A percentile compares a stretch with the other conserved stretches of the same genome.
Conservation (phyloP, 2,888 invertebrate genomes). For the Lasioglossum malachurum region DNA sequence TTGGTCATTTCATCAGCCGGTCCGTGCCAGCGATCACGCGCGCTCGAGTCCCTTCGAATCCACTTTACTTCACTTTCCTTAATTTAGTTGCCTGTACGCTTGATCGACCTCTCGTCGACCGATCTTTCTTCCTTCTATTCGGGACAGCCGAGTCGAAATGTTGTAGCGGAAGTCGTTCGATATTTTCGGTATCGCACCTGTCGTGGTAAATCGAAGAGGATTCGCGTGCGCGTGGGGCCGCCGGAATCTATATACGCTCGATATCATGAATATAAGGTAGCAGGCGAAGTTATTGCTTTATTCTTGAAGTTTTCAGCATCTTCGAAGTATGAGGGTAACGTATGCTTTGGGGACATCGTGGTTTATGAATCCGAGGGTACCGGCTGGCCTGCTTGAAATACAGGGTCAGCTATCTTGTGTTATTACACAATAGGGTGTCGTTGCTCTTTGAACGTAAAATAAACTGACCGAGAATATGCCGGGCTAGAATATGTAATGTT, state of each 20-base stretch:
- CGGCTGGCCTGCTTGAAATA: slow-evolving; percentile 6
- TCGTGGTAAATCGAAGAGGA: background rate
- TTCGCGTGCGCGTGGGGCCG: background rate
- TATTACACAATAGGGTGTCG: background rate
- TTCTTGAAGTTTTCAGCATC: slow-evolving; percentile 1
- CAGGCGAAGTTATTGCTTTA: background rate
- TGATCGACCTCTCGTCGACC: background rate
- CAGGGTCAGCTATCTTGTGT: background rate
- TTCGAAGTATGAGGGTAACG: background rate
- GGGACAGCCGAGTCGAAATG: background rate
- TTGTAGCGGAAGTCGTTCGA: background rate
- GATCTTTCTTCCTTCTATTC: background rate
- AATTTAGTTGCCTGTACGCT: slow-evolving; percentile 58
- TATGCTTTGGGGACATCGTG: background rate
- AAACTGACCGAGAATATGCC: slow-evolving; percentile 9
- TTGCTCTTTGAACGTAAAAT: background rate
- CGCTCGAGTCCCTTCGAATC: slow-evolving; percentile 15
- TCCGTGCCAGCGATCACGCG: slow-evolving; percentile 15
- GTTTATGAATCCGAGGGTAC: slow-evolving; percentile 29
- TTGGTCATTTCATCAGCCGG: slow-evolving; percentile 61
- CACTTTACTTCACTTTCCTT: slow-evolving; percentile 68
- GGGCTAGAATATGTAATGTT: background rate
- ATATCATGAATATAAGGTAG: slow-evolving; percentile 4
- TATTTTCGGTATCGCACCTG: background rate
- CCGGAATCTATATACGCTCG: background rate